phyloP scores from a whole-genome alignment of 2,888 invertebrate species.

The Diarsia rubi region DNA sequence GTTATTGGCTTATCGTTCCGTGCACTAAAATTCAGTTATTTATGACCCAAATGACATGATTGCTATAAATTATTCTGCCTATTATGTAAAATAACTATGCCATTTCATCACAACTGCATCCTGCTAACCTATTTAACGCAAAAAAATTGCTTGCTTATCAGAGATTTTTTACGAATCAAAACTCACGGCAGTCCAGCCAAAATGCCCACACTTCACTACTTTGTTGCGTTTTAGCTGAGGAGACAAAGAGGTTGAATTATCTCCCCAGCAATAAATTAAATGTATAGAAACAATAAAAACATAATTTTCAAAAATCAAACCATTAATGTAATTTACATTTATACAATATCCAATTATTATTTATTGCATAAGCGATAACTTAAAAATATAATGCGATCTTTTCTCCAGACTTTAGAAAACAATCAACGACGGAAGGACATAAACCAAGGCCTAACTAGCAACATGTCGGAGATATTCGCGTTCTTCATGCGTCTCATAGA shows the following conservation, averaged over 20 bases:
- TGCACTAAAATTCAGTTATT: conserved; percentile 7
- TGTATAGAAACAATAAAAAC: not conserved
- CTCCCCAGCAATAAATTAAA: not conserved
- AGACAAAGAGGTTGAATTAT: not conserved
- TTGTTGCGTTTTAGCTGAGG: not conserved
- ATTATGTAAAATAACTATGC: not conserved
- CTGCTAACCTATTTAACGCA: not conserved
- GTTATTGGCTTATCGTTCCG: conserved; percentile 39
- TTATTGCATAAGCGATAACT: not conserved
- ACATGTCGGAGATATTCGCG: conserved; percentile 97
- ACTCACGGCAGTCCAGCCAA: not conserved
- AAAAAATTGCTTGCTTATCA: not conserved
- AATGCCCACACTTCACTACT: not conserved
- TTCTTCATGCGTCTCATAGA: conserved; percentile 96
- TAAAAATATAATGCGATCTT: not conserved
- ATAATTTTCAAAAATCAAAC: not conserved
- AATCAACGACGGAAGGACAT: conserved; percentile 97
- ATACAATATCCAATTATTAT: not conserved
- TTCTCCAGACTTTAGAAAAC: conserved; percentile 94
- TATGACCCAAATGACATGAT: not conserved
- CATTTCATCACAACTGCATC: not conserved
- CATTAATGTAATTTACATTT: not conserved
- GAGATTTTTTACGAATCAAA: not conserved
- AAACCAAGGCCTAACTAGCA: conserved; percentile 96
- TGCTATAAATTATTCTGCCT: not conserved